Conservation (phyloP, 2,113 vertebrate genomes). For the Numenius arquata region DNA sequence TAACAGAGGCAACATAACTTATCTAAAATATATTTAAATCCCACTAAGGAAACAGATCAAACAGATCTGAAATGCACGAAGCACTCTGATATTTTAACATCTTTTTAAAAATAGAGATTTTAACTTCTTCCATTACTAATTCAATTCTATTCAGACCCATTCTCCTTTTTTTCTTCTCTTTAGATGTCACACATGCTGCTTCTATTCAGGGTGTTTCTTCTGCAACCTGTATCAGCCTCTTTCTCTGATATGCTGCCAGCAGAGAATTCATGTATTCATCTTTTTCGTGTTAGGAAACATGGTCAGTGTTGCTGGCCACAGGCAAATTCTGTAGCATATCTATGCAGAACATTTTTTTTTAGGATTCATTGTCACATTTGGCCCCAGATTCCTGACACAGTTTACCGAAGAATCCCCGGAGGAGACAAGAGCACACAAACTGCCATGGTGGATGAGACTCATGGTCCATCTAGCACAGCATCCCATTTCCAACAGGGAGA, state of each 20-base stretch:
- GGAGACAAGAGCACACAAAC: neutral
- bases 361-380: neutral
- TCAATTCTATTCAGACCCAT: neutral
- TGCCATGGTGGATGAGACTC: neutral
- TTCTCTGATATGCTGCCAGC: neutral
- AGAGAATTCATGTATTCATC: neutral
- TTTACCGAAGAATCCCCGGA: neutral
- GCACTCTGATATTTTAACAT: neutral
- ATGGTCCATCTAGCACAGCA: constrained; percentile 16
- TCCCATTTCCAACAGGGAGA: neutral
- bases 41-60: neutral
- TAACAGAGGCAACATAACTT: neutral
- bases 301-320: neutral
- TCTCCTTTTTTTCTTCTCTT: neutral
- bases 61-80: neutral
- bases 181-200: neutral
- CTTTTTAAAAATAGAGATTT: neutral
- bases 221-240: neutral
- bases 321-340: neutral
- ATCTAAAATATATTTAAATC: neutral
- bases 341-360: neutral
- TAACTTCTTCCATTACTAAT: neutral
- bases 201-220: neutral
- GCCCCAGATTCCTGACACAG: neutral
- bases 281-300: neutral